These are phyloP conservation scores for Phasianus colchicus DNA, from an alignment of 2,113 vertebrate genomes.

Conservation along the genomic window DNA sequence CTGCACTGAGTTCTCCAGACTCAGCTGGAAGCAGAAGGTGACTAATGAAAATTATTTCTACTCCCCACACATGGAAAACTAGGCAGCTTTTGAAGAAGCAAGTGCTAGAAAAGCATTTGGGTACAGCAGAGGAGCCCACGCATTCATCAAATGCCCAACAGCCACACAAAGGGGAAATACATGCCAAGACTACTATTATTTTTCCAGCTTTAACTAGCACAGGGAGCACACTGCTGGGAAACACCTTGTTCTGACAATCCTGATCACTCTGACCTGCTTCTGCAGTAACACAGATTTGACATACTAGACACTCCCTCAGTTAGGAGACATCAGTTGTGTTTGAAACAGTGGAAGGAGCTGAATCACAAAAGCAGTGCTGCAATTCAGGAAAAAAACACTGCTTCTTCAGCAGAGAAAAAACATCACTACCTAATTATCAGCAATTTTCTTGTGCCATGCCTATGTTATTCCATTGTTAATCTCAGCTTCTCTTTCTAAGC, in stretches of 20 bases:
- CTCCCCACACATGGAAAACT: background rate
- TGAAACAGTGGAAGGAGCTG: background rate
- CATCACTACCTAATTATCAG: background rate
- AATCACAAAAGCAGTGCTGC: background rate
- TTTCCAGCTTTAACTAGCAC: background rate
- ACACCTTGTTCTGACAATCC: background rate
- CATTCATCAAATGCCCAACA: background rate
- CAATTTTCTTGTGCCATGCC: background rate
- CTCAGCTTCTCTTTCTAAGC: background rate
- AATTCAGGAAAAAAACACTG: background rate
- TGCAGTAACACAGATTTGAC: background rate
- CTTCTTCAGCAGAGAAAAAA: background rate
- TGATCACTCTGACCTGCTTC: background rate
- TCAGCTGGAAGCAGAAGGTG: background rate
- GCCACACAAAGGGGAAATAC: background rate
- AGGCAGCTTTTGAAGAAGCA: background rate
- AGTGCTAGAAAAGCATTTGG: background rate
- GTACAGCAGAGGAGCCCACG: fast-evolving
- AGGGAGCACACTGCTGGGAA: background rate
- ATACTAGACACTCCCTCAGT: background rate
- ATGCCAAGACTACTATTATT: background rate
- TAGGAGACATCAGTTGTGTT: background rate
- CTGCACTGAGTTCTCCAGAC: background rate
- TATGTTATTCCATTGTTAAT: background rate
- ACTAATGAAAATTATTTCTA: background rate